Evolutionary conservation across 2,797 vertebrate species (phyloP).

Genomic region (Sebastiscus tertius): DNA sequence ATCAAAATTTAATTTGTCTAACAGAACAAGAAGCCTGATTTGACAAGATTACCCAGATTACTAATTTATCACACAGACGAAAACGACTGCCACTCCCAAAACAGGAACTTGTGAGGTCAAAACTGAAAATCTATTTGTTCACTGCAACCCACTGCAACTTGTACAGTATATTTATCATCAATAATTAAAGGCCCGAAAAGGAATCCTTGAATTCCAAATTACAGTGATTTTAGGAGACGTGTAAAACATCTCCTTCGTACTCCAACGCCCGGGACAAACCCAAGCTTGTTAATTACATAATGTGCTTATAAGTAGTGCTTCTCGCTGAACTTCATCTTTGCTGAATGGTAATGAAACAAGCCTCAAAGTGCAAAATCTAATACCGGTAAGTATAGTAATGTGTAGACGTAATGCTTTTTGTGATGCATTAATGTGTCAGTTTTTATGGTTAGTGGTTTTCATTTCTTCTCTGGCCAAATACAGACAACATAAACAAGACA

Average conservation of each 20-base stretch:
- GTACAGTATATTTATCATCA: background rate
- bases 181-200: background rate
- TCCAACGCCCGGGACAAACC: background rate
- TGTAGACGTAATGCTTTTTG: background rate
- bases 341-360: background rate
- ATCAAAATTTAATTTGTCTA: constrained; percentile 40
- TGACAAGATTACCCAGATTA: constrained; percentile 20
- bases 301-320: background rate
- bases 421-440: background rate
- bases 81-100: constrained; percentile 8
- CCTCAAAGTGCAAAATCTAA: background rate
- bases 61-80: constrained; percentile 27
- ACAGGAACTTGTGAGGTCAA: background rate
- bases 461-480: background rate
- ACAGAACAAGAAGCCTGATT: constrained; percentile 16
- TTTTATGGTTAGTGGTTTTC: background rate
- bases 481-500: background rate
- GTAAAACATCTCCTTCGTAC: background rate
- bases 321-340: background rate
- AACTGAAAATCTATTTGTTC: constrained; percentile 11
- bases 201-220: background rate
- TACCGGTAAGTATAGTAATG: background rate
- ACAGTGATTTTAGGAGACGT: background rate
- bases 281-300: background rate
- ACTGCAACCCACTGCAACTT: background rate